Conservation (phyloP, 2,888 invertebrate genomes). For the Meghimatium bilineatum region DNA sequence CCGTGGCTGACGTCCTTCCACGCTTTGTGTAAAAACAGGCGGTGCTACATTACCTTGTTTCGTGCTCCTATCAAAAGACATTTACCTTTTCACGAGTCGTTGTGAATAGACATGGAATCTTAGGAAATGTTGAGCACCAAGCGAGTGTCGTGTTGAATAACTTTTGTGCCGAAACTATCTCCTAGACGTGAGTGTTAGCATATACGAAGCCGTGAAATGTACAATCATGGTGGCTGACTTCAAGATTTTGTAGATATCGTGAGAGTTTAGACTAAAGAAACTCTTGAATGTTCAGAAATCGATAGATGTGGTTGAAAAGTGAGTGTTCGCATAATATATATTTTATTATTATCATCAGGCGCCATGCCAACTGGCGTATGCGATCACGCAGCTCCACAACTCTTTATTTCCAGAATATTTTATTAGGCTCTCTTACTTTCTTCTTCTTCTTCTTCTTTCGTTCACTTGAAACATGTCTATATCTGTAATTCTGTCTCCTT, state of each 20-base stretch:
- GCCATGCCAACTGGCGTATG: too few relatives aligned
- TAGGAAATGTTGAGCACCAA: conserved; percentile 16
- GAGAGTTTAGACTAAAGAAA: too few relatives aligned
- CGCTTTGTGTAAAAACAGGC: conserved; percentile 38
- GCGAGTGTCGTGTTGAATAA: conserved; percentile 26
- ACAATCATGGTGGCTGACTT: not conserved
- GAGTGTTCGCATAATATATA: too few relatives aligned
- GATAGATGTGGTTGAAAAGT: too few relatives aligned
- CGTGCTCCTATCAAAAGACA: conserved; percentile 37
- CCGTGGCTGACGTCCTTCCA: not conserved
- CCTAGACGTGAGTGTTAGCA: conserved; percentile 2
- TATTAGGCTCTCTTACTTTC: too few relatives aligned
- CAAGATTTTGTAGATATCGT: not conserved
- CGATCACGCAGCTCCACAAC: too few relatives aligned
- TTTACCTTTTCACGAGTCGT: conserved; percentile 9
- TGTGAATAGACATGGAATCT: conserved; percentile 30
- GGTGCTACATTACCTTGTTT: conserved; percentile 33
- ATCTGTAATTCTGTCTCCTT: too few relatives aligned
- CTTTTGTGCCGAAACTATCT: not conserved
- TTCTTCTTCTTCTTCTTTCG: too few relatives aligned
- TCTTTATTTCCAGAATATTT: too few relatives aligned
- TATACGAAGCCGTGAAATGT: not conserved
- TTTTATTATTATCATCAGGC: too few relatives aligned
- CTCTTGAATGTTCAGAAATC: too few relatives aligned
- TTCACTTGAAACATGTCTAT: too few relatives aligned